Conservation (phyloP, 2,113 vertebrate species). For the Clupea harengus region DNA sequence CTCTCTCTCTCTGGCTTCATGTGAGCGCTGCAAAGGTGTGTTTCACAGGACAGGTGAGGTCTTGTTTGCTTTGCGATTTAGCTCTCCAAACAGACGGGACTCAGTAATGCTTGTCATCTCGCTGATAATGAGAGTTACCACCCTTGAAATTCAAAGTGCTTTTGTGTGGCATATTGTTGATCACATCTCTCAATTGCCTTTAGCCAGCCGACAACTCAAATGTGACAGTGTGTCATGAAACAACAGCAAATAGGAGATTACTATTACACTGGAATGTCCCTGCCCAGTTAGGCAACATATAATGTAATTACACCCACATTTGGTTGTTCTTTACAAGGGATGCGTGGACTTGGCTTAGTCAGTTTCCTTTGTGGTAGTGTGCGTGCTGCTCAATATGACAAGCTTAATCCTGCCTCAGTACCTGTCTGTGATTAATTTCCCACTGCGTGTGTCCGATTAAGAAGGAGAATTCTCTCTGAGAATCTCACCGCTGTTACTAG, state of each 20-base stretch:
- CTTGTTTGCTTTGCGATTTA: conserved; percentile 12
- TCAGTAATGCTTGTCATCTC: not conserved
- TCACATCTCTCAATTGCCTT: not conserved
- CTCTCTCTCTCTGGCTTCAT: not conserved
- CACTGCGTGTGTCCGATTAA: not conserved
- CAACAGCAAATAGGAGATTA: not conserved
- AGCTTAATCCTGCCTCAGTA: conserved; percentile 1
- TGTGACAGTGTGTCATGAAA: not conserved
- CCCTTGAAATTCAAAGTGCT: not conserved
- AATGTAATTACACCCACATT: conserved; percentile 3
- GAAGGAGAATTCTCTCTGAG: not conserved
- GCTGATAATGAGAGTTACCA: conserved; percentile 10
- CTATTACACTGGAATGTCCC: not conserved
- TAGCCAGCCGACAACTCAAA: not conserved
- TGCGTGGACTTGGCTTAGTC: not conserved
- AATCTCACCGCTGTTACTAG: not conserved
- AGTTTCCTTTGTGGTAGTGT: not conserved
- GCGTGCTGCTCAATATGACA: not conserved
- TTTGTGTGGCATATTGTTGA: not conserved
- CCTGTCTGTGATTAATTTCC: not conserved
- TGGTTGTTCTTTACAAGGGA: not conserved
- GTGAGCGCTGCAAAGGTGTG: not conserved
- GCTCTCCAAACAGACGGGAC: not conserved
- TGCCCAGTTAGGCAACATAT: not conserved
- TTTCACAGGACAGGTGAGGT: conserved; percentile 15